Conservation (phyloP, 2,888 invertebrate species). For the Sinodicranocentrus sp. region DNA sequence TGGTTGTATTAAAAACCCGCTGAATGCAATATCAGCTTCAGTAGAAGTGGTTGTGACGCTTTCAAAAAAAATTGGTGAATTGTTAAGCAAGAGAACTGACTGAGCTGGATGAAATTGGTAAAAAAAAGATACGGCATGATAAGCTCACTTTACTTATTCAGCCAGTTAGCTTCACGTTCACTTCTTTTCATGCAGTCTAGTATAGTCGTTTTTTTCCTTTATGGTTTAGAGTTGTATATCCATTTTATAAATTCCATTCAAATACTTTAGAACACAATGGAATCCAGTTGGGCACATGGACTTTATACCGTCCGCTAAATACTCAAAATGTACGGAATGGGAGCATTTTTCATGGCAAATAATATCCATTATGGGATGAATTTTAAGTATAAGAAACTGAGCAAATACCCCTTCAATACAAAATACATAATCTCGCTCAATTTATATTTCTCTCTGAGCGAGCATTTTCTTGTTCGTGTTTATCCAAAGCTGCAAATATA, state of each 20-base stretch:
- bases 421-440: background rate
- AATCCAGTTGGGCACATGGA: background rate
- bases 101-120: background rate
- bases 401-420: background rate
- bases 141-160: slow-evolving; percentile 11
- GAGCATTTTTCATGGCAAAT: background rate
- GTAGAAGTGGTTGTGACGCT: slow-evolving; percentile 8
- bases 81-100: background rate
- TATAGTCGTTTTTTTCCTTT: background rate
- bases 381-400: background rate
- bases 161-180: background rate
- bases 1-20: background rate
- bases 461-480: too few relatives aligned
- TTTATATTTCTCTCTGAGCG: too few relatives aligned
- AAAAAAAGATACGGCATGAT: background rate
- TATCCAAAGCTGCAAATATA: too few relatives aligned
- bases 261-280: background rate
- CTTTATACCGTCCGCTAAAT: background rate
- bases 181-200: background rate
- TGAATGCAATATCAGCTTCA: slow-evolving; percentile 25
- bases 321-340: background rate
- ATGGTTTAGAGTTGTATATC: too few relatives aligned
- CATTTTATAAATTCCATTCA: background rate
- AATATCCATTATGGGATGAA: background rate
- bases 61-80: slow-evolving; percentile 14